Base-by-base conservation (phyloP, 2,113 vertebrate species). In the Leptosomus discolor region DNA sequence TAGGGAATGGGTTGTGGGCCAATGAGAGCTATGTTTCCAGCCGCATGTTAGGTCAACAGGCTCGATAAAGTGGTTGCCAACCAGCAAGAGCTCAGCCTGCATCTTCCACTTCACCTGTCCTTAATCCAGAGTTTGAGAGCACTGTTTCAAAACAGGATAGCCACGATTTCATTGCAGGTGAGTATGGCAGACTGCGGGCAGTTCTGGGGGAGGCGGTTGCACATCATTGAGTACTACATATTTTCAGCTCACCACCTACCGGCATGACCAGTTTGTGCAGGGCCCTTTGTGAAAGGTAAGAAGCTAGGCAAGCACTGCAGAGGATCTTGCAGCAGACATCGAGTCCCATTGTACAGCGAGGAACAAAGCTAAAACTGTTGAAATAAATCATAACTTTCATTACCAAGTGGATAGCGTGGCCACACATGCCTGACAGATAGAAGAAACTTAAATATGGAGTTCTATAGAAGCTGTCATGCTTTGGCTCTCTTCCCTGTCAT, bases 161-260 rank as follows among this genome's bases (percentile, higher is more conserved):
- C 32, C n/a, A 36, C 29, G 63, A 27, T 36, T n/a, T 41, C 50
- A 20, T 7, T 50, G 2, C 1, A 15, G 56, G 65, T 63, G 60
- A 74, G 46, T 34, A 26, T 18, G 54, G 77, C 19, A 36, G 67
- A 3, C 48, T 9, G 18, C 5, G 15, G 56, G 50, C 27, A 12
- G 20, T 9, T 17, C 39, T n/a, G n/a, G 27, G 20, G 58, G 8
- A 37, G 53, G 32, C 2, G 5, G 29, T 1, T 39, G 19, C 74
- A 48, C 30, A 0, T 23, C 16, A 37, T 15, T 9, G 53, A 75
- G n/a, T 14, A 24, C 21, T 8, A 9, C 15, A 1, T 15, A 1
- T 50, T 51, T 63, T 36, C 74, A 58, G 56, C 67, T 85, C 27
- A 5, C 20, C 13, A 1, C 56, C 65, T 17, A 11, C 43, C 5